These are phyloP conservation scores for Gulo gulo DNA, from an alignment of 2,113 vertebrate genomes.

Conservation along the genomic window DNA sequence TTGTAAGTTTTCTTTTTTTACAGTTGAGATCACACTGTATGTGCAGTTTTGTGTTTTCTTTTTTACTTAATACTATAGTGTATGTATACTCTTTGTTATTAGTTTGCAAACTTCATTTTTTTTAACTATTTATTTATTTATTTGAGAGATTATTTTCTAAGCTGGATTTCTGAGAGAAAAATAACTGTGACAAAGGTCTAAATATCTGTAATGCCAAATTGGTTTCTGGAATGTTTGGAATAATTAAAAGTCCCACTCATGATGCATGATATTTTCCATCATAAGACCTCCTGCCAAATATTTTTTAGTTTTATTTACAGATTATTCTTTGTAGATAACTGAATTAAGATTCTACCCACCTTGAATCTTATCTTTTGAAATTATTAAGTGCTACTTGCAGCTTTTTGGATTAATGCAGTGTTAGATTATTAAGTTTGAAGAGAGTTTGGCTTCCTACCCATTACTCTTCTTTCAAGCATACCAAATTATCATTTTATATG, in stretches of 20 bases:
- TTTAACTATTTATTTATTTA: background rate
- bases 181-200: background rate
- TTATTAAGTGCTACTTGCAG: background rate
- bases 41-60: constrained; percentile 23
- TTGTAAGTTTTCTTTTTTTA: constrained; percentile 13
- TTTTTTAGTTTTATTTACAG: background rate
- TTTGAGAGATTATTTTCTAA: background rate
- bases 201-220: constrained; percentile 28
- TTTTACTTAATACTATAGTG: background rate
- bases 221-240: background rate
- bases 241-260: background rate
- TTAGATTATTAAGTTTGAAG: background rate
- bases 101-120: constrained; percentile 4
- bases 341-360: background rate
- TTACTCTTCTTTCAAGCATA: background rate
- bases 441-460: background rate
- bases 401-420: constrained; percentile 17
- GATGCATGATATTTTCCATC: background rate
- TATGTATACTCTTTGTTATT: background rate
- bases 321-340: constrained; percentile 21
- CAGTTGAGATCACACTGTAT: background rate
- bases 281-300: background rate
- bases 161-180: background rate
- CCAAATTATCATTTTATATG: background rate
- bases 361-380: background rate